Base-by-base conservation (phyloP, 2,113 vertebrate genomes). In the Oostethus manadensis region DNA sequence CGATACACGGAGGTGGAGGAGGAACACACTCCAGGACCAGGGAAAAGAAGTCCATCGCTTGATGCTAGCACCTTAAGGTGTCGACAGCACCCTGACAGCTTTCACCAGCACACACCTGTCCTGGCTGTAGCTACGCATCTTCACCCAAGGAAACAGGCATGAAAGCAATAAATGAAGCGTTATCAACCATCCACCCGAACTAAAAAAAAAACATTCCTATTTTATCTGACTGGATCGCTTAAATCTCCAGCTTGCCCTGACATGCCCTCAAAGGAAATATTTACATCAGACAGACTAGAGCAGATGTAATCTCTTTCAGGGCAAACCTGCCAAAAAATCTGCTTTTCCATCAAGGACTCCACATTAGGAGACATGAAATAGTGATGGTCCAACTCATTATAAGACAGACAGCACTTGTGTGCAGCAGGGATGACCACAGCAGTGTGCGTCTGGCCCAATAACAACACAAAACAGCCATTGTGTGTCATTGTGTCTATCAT, bases 391-490 rank as follows among this genome's bases (percentile, higher is more conserved):
- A 38, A 33, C 15, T 13, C 13, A 42, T 42, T 42, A 42, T 74
- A 38, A 62, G 35, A 76, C 62, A 81, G 64, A 64, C 60, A 70
- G 8, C 51, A 56, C 64, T 75, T 71, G 56, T 68, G 55, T 56
- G 53, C 60, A 56, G 54, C 45, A 57, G 56, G 56, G 68, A 62
- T 58, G 79, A 70, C 76, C 76, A 45, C 69, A 49, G 50, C 57
- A 18, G 77, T 71, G 56, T 56, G 46, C 6, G 68, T 70, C 67
- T 70, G 71, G 56, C 66, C 73, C 64, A 80, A 76, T 80, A 82
- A 56, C 68, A 42, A 71, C 63, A 82, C 80, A 86, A 78, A 83
- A 58, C 38, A 79, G 79, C 60, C 54, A 80, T 85, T 88, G 84
- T 88, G 75, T 47, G 46, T 20, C 15, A 48, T n/a, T 16, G 20